Evolutionary conservation across 1,140 invertebrate species (phyloP), one percentile per base, ranked within the genome.

Genomic region (Calliopsis andreniformis): DNA sequence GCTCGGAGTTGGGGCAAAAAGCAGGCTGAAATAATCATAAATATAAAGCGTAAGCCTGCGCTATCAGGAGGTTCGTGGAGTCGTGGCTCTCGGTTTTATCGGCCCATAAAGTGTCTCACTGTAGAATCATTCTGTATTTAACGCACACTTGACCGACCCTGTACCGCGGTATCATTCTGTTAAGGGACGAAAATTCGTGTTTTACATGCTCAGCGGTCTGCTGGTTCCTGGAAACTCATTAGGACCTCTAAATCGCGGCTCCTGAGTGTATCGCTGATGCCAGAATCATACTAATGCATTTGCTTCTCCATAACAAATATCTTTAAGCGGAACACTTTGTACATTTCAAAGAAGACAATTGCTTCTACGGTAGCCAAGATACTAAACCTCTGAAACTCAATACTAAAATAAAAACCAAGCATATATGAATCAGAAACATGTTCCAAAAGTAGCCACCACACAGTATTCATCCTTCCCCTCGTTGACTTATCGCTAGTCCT

Each of bases 121-220:
- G 49, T 42, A 76, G 58, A 86, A 89, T 88, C 77, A 84, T 82
- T 87, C 58, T 58, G 76, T 78, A 85, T 87, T 90, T 86, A 88
- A 87, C 76, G 75, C 80, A 84, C 72, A 83, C 82, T 85, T 78
- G 76, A 83, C 75, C 72, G 77, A 72, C 42, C 64, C 43, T 20
- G 20, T 62, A 20, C 47, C 43, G 1, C 25, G 4, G 39, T 51
- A 51, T 39, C 32, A 45, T 20, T 8, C 47, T 53, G 35, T 82
- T 66, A 56, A 28, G 28, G 14, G 30, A 80, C 67, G 43, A 75
- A 83, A 78, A 83, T 89, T 87, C 85, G 78, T 87, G 84, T 87
- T 86, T 85, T 83, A 79, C 58, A 42, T 45, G 23, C 47, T 6
- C 12, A 10, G 23, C 16, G 18, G 5, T 20, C 2, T 10, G 7